Evolutionary conservation across 2,888 invertebrate species (phyloP), one percentile per base, ranked within the genome.

Genomic region (Rhamphomyia laevipes): DNA sequence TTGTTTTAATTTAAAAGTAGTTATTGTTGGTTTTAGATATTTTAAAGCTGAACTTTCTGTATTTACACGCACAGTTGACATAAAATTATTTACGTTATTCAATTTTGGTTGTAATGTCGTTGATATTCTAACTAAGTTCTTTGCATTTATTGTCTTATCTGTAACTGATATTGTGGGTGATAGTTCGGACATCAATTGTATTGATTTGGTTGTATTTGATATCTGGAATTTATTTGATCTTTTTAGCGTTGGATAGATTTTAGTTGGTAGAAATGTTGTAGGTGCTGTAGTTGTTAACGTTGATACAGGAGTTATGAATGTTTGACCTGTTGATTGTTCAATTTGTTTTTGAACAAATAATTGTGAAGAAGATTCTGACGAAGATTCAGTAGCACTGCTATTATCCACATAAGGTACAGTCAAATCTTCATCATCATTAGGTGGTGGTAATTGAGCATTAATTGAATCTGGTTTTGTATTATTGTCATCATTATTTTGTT

Each of bases 381-480:
- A 46, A 13, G 49, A 27, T 27, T 27, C 23, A 27, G 23, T 27
- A 6, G 9, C 23, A 27, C 23, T 27, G 23, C 7, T 21, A 17
- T 49, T 50, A 23, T 60, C 59, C 21, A 59, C 57, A 46, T 61
- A 61, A 4, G 61, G 60, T 33, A 58, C 52, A 13, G 57, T 56
- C 15, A 59, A 56, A 51, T 65, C 62, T 35, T 56, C 56, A 45
- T 60, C 57, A 48, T 57, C 53, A n/a, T 59, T 59, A 42, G 68
- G 61, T 47, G 66, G 62, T 47, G 66, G 67, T 46, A 69, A 50
- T 55, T 70, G 71, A 30, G 67, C 64, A 53, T 63, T 65, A 45
- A 65, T 62, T 6, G 65, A 62, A 51, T 63, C 59, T 45, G 59
- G 63, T 43, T 42, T 41, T 56, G 46, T 11, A 15, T 41, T 21